Evolutionary conservation across 2,888 invertebrate species (phyloP).

Genomic region (Blastobasis lacticolella): DNA sequence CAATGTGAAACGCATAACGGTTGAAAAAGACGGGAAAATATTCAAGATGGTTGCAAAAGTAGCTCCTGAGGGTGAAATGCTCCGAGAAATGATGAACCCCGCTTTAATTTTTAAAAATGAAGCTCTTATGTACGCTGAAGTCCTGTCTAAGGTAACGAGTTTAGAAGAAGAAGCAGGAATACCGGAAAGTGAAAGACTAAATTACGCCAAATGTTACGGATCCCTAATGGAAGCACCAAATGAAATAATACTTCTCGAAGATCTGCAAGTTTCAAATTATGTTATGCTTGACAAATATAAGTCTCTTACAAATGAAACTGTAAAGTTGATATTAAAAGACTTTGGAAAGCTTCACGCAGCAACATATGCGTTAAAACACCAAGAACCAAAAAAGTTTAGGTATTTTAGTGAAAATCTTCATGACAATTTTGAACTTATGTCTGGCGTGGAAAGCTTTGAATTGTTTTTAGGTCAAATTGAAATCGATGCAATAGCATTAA

Average conservation of each 20-base stretch:
- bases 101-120: constrained; percentile 25
- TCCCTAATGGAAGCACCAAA: neutral
- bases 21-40: neutral
- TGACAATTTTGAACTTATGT: constrained; percentile 9
- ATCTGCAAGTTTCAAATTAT: neutral
- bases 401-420: constrained; percentile 12
- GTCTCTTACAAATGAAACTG: neutral
- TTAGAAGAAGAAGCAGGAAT: constrained; percentile 20
- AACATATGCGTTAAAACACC: constrained; percentile 19
- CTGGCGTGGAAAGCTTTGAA: neutral
- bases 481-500: neutral
- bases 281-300: neutral
- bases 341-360: neutral
- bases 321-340: neutral
- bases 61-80: constrained; percentile 22
- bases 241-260: neutral
- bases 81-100: constrained; percentile 13
- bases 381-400: constrained; percentile 19
- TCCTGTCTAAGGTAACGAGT: constrained; percentile 24
- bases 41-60: constrained; percentile 38
- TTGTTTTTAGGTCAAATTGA: constrained; percentile 3
- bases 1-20: constrained; percentile 8
- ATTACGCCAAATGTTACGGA: constrained; percentile 10
- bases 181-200: constrained; percentile 21
- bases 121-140: constrained; percentile 23